Percentiles rank a stretch among this genome's conserved stretches.
Evolutionary conservation across 2,888 invertebrate species (phyloP).

Genomic region (Hypomecis punctinalis): DNA sequence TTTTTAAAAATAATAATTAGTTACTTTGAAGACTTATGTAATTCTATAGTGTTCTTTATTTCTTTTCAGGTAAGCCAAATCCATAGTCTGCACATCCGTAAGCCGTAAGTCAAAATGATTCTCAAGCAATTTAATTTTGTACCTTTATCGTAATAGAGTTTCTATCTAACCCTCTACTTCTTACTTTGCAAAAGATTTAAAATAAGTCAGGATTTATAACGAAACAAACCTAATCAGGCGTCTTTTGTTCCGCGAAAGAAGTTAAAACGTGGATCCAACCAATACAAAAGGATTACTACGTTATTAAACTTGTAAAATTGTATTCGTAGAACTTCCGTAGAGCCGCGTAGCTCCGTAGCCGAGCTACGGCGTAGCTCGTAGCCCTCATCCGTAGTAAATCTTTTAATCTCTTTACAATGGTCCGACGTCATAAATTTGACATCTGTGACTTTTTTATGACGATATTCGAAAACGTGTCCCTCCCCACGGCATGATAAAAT

Average conservation of each 20-base stretch:
- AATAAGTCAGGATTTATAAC: slow-evolving; percentile 13
- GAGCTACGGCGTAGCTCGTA: slow-evolving; percentile 44
- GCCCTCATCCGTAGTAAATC: slow-evolving; percentile 76
- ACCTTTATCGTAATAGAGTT: not conserved
- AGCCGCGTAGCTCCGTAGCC: slow-evolving; percentile 55
- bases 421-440: slow-evolving; percentile 83
- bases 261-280: slow-evolving; percentile 37
- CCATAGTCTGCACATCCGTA: not conserved
- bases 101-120: slow-evolving; percentile 18
- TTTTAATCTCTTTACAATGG: slow-evolving; percentile 85
- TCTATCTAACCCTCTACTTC: not conserved
- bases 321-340: slow-evolving; percentile 62
- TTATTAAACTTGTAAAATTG: slow-evolving; percentile 65
- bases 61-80: slow-evolving; percentile 55
- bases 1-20: slow-evolving; percentile 1
- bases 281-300: slow-evolving; percentile 61
- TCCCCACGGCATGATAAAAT: slow-evolving; percentile 83
- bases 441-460: slow-evolving; percentile 85
- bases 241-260: slow-evolving; percentile 27
- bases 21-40: not conserved
- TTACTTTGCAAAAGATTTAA: slow-evolving; percentile 9
- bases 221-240: slow-evolving; percentile 23
- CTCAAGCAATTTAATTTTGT: not conserved
- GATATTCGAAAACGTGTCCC: slow-evolving; percentile 82
- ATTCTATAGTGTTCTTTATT: slow-evolving; percentile 27